A percentile compares a stretch with the other conserved stretches of the same genome.
Evolutionary conservation across 2,113 vertebrate species (phyloP).

Genomic region (Actinemys pallida): DNA sequence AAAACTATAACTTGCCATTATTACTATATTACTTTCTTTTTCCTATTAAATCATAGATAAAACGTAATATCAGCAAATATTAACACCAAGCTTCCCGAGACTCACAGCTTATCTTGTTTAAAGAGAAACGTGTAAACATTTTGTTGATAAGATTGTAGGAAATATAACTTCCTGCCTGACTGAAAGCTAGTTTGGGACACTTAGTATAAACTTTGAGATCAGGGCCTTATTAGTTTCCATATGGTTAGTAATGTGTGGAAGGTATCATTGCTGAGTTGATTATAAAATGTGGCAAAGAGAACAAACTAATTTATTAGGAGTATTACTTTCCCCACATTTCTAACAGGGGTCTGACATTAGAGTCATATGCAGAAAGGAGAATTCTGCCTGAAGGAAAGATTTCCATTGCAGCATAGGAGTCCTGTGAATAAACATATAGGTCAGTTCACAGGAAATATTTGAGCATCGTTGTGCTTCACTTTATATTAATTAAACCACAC

Average conservation of each 20-base stretch:
- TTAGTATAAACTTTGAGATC: constrained; percentile 27
- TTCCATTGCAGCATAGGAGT: background rate
- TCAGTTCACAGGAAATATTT: background rate
- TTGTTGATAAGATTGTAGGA: constrained; percentile 70
- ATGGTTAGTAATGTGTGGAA: background rate
- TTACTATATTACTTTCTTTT: constrained; percentile 28
- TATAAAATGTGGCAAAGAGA: background rate
- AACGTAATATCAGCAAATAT: constrained; percentile 49
- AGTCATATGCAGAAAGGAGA: background rate
- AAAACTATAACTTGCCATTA: constrained; percentile 18
- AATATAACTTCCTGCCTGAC: constrained; percentile 58
- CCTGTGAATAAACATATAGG: background rate
- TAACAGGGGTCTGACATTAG: background rate
- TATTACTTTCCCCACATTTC: background rate
- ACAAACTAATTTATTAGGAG: background rate
- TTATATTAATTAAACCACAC: background rate
- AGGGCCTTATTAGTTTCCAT: background rate
- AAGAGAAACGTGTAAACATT: constrained; percentile 62
- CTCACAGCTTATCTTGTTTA: constrained; percentile 58
- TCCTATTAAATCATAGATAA: constrained; percentile 53
- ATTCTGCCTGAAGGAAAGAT: background rate
- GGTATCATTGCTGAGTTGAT: background rate
- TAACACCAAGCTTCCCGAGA: constrained; percentile 33
- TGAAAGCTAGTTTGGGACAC: constrained; percentile 28
- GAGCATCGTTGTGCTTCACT: background rate